Evolutionary conservation across 1,140 invertebrate genomes (phyloP).

Genomic region (Polyergus mexicanus): DNA sequence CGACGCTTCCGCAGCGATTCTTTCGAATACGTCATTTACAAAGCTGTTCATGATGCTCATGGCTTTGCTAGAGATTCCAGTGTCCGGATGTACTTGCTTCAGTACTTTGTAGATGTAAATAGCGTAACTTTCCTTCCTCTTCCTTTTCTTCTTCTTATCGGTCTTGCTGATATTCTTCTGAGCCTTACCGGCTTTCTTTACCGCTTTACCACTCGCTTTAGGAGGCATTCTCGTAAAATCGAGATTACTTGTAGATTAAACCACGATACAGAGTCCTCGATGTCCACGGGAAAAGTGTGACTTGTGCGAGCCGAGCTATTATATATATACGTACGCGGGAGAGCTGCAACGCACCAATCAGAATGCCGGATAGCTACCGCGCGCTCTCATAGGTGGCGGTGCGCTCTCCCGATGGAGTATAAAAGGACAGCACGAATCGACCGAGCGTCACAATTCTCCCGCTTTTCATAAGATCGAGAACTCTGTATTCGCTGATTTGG

Average conservation of each 20-base stretch:
- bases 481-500: neutral
- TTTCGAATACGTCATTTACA: slow-evolving; percentile 88
- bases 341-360: slow-evolving; percentile 10
- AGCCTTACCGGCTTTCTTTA: slow-evolving; percentile 87
- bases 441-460: neutral
- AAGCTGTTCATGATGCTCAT: slow-evolving; percentile 91
- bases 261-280: slow-evolving; percentile 4
- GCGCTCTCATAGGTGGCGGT: neutral
- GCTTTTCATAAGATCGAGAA: neutral
- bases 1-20: slow-evolving; percentile 88
- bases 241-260: neutral
- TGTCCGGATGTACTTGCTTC: slow-evolving; percentile 89
- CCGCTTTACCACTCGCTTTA: slow-evolving; percentile 85
- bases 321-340: neutral
- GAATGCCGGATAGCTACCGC: neutral
- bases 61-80: slow-evolving; percentile 87
- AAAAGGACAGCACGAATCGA: neutral
- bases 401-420: neutral
- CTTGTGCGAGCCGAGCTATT: neutral
- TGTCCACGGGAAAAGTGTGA: neutral
- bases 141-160: slow-evolving; percentile 87
- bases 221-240: slow-evolving; percentile 82
- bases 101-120: slow-evolving; percentile 92
- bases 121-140: slow-evolving; percentile 90
- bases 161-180: slow-evolving; percentile 87